phyloP scores from a whole-genome alignment of 2,888 invertebrate species.

The Anoplius nigerrimus region DNA sequence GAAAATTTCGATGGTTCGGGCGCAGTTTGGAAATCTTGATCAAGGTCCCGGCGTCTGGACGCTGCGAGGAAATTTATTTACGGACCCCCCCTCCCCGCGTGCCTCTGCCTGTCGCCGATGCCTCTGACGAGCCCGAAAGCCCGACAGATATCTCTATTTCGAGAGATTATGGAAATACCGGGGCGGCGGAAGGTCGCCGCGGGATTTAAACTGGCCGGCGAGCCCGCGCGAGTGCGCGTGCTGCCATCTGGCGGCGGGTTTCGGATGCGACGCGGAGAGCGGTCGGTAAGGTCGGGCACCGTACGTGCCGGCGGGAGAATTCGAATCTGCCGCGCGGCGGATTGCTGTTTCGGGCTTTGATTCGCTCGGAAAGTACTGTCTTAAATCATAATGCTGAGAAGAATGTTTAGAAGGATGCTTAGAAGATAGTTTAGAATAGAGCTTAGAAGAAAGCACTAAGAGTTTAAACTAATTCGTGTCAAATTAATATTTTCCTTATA shows the following conservation, averaged over 20 bases:
- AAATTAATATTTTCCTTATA: too few species aligned
- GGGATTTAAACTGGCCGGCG: slow-evolving; percentile 20
- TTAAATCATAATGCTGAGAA: too few species aligned
- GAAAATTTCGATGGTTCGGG: too few species aligned
- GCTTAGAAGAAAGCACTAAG: too few species aligned
- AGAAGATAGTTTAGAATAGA: too few species aligned
- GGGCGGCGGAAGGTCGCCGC: slow-evolving; percentile 28
- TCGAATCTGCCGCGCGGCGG: too few species aligned
- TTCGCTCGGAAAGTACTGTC: too few species aligned
- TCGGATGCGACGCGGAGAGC: background rate
- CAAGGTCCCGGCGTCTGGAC: too few species aligned
- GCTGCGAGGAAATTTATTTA: slow-evolving; percentile 21
- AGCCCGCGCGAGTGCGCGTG: slow-evolving; percentile 6
- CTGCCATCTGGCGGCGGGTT: slow-evolving; percentile 36
- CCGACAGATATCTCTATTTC: slow-evolving; percentile 40
- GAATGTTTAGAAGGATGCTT: too few species aligned
- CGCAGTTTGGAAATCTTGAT: too few species aligned
- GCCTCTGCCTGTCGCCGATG: slow-evolving; percentile 4
- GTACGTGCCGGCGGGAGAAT: background rate
- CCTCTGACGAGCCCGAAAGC: background rate
- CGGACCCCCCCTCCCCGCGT: slow-evolving; percentile 12
- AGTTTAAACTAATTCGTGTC: too few species aligned
- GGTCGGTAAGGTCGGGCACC: slow-evolving; percentile 2
- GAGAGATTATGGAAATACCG: slow-evolving; percentile 36
- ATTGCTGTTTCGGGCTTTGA: too few species aligned